These are phyloP conservation scores for Poecilia wingei DNA, from an alignment of 2,797 vertebrate genomes.

Conservation along the genomic window DNA sequence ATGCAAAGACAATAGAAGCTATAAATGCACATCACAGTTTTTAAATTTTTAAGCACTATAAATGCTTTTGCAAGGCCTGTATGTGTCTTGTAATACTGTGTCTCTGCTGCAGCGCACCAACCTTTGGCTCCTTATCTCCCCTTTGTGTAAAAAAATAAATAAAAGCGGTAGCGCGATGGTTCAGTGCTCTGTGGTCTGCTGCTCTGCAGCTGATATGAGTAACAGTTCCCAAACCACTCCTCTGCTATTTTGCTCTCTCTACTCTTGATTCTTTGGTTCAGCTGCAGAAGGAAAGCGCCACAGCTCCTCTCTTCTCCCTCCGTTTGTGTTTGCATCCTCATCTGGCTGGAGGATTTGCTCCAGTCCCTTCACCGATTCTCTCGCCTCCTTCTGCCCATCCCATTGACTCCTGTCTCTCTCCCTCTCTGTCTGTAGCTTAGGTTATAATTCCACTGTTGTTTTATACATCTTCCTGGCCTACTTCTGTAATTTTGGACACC, in stretches of 20 bases:
- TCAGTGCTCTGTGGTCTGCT: conserved; percentile 54
- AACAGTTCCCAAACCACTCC: conserved; percentile 22
- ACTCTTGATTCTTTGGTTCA: conserved; percentile 29
- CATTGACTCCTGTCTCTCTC: conserved; percentile 28
- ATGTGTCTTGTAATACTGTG: too few relatives aligned
- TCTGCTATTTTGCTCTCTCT: conserved; percentile 17
- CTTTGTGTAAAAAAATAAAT: conserved; percentile 18
- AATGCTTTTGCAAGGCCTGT: not conserved
- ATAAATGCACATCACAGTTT: too few relatives aligned
- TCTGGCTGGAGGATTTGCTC: conserved; percentile 21
- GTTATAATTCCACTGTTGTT: conserved; percentile 38
- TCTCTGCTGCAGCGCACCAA: conserved; percentile 19
- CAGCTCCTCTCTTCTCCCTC: conserved; percentile 8
- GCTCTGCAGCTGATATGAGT: conserved; percentile 52
- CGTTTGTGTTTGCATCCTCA: not conserved
- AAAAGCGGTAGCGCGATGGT: conserved; percentile 33
- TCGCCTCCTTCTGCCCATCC: conserved; percentile 24
- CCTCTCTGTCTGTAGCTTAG: conserved; percentile 41
- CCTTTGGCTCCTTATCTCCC: conserved; percentile 34
- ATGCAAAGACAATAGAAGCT: not conserved
- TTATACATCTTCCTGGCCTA: conserved; percentile 59
- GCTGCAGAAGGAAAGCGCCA: conserved; percentile 29
- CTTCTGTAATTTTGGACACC: conserved; percentile 71
- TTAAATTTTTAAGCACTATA: not conserved
- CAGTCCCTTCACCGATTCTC: conserved; percentile 3